A percentile compares a stretch with the other conserved stretches of the same genome.
These are phyloP conservation scores for Drosophila bipectinata DNA, from an alignment of 1,140 invertebrate genomes.

Conservation along the genomic window DNA sequence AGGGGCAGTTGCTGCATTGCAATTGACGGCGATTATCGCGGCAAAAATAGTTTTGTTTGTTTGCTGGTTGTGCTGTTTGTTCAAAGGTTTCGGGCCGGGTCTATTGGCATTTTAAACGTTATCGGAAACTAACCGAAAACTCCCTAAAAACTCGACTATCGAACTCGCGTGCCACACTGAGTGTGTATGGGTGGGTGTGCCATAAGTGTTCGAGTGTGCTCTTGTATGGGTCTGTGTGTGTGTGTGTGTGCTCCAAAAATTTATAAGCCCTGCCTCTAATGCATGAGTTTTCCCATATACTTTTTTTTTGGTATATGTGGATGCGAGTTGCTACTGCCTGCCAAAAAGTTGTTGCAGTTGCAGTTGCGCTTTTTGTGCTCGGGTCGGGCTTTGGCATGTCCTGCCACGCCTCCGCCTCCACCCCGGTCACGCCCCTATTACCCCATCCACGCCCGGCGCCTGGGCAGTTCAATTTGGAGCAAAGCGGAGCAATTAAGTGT, in stretches of 20 bases:
- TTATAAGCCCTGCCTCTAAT: constrained; percentile 56
- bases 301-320: constrained; percentile 3
- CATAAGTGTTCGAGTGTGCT: constrained; percentile 11
- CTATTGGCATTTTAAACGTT: constrained; percentile 79
- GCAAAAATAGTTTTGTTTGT: constrained; percentile 72
- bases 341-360: constrained; percentile 71
- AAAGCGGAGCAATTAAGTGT: constrained; percentile 80
- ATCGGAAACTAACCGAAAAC: constrained; percentile 76
- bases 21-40: constrained; percentile 79
- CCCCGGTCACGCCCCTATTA: neutral
- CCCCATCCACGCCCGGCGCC: neutral
- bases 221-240: neutral
- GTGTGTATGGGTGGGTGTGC: constrained; percentile 5
- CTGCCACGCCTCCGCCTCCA: neutral
- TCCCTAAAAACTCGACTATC: constrained; percentile 65
- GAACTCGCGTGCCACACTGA: constrained; percentile 23
- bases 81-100: constrained; percentile 50
- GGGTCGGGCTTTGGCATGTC: constrained; percentile 16
- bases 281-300: constrained; percentile 1
- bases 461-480: constrained; percentile 71
- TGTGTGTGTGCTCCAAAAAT: constrained; percentile 52
- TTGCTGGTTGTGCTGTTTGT: constrained; percentile 59
- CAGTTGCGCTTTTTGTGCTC: constrained; percentile 67
- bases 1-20: constrained; percentile 60
- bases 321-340: constrained; percentile 24